Base-by-base conservation (phyloP, 2,797 vertebrate species). In the Danio albolineatus region DNA sequence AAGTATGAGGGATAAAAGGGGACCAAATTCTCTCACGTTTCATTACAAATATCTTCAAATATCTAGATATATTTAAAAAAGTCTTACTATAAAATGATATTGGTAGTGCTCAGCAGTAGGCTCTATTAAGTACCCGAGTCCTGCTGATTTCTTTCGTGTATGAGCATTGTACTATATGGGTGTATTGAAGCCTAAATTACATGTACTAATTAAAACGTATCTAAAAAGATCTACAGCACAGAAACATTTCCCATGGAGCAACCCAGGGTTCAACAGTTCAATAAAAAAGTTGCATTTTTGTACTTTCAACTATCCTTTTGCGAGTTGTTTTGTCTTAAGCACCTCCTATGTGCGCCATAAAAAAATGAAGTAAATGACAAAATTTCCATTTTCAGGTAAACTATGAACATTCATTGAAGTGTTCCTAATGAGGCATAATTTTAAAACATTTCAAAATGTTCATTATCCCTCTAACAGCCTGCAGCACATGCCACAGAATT, bases 391-490 rank as follows among this genome's bases (percentile, higher is more conserved):
- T 38, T 16, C 9, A 13, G 28, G 13, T 38, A 14, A 38, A 16
- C 4, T 38, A 4, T 28, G 3, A 28, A 28, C 28, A 28, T 28
- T 28, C 28, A 28, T 13, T 16, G 46, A 53, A 14, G 49, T 48
- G 17, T 51, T 67, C 21, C 46, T 69, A 36, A 12, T 10, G 7
- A 10, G 28, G 46, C 9, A n/a, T 66, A 66, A 21, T 36, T 48
- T 64, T 48, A 66, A 28, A 69, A 51, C 10, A 51, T 69, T 51
- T 39, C 2, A 17, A 70, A 53, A 70, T 28, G 28, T 28, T 28
- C 28, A 28, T 69, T 69, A 39, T 53, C 6, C 14, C 4, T 9
- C 48, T 21, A 64, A 43, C 36, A 41, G 38, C 49, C 28, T 53
- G 48, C 73, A 28, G 14, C 48, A n/a, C 9, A n/a, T 76, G 2